These are phyloP conservation scores for Mus minutoides DNA, from an alignment of 2,797 vertebrate genomes.

Conservation along the genomic window DNA sequence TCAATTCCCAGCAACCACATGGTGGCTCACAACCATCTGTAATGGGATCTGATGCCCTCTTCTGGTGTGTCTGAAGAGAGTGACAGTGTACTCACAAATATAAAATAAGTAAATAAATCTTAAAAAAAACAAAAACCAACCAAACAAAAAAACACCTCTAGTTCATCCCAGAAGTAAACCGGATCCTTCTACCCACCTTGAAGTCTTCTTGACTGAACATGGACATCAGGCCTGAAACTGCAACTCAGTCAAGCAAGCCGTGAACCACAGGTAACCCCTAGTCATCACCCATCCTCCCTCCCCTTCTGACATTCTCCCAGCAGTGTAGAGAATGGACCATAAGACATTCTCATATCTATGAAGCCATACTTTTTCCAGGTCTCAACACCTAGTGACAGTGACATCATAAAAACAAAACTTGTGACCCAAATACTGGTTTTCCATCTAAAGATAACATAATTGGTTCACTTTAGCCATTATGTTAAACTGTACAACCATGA, in stretches of 20 bases:
- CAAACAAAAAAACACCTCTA: background rate
- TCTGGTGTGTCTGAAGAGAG: background rate
- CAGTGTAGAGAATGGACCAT: background rate
- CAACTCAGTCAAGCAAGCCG: background rate
- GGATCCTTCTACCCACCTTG: background rate
- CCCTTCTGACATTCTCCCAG: background rate
- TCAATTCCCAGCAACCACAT: background rate
- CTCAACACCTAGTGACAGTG: background rate
- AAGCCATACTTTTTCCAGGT: constrained; percentile 14
- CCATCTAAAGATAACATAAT: constrained; percentile 44
- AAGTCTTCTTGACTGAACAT: background rate
- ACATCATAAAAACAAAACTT: constrained; percentile 57
- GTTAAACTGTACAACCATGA: background rate
- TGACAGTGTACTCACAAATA: background rate
- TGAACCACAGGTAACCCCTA: background rate
- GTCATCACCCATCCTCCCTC: background rate
- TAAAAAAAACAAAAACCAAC: background rate
- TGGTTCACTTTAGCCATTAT: constrained; percentile 53
- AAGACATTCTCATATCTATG: constrained; percentile 7
- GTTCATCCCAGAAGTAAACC: background rate
- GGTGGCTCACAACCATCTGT: background rate
- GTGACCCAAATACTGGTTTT: constrained; percentile 38
- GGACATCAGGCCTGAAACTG: background rate
- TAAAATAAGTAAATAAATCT: background rate
- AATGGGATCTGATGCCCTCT: background rate